phyloP scores from a whole-genome alignment of 2,113 vertebrate genomes.

The Python bivittatus region DNA sequence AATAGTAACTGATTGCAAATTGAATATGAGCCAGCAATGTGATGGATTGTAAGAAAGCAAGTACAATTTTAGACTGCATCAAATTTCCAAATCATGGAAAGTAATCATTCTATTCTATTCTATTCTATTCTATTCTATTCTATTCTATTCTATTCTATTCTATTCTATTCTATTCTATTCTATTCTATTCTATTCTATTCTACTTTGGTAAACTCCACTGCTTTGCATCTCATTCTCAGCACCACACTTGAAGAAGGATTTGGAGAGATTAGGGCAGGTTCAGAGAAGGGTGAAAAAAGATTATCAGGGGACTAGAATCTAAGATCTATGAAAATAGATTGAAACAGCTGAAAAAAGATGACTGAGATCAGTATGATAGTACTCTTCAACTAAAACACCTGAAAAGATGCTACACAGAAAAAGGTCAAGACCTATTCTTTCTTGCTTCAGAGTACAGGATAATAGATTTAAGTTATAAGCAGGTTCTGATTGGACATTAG shows the following conservation, averaged over 20 bases:
- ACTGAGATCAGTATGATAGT: background rate
- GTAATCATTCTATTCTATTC: no score
- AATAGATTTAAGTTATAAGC: background rate
- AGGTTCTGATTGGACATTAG: background rate
- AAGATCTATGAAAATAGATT: background rate
- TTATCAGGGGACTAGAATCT: background rate
- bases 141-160: no score
- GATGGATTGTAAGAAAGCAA: no score
- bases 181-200: no score
- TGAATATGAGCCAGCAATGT: no score
- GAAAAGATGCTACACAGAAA: background rate
- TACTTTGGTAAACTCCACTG: background rate
- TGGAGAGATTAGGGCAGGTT: background rate
- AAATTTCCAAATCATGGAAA: no score
- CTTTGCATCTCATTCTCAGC: background rate
- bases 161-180: no score
- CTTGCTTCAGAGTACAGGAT: background rate
- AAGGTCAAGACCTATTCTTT: background rate
- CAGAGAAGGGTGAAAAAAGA: background rate
- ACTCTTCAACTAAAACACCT: background rate
- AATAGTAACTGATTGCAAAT: no score
- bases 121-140: no score
- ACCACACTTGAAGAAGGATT: background rate
- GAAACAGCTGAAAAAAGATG: background rate
- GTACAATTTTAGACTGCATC: no score